These are phyloP conservation scores for Spheniscus humboldti DNA, from an alignment of 2,797 vertebrate genomes.

Conservation along the genomic window DNA sequence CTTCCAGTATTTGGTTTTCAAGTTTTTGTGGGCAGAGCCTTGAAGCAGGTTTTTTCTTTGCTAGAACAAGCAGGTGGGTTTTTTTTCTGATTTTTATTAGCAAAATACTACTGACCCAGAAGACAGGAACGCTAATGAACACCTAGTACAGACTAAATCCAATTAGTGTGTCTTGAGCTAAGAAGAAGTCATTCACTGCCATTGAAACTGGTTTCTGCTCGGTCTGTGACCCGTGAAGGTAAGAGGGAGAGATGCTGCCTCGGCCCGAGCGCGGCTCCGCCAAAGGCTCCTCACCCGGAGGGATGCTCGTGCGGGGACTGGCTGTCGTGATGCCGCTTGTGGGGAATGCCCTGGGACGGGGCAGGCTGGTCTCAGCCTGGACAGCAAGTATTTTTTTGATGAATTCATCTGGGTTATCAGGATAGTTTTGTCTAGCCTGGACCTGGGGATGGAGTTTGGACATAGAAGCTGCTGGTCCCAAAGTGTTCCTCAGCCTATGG, in stretches of 20 bases:
- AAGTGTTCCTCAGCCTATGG: neutral
- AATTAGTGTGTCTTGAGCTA: slow-evolving; percentile 9
- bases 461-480: neutral
- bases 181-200: neutral
- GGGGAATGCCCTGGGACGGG: rapidly evolving
- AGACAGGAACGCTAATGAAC: neutral
- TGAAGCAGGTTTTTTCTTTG: neutral
- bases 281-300: neutral
- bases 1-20: neutral
- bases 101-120: neutral
- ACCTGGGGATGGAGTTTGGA: neutral
- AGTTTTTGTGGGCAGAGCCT: neutral
- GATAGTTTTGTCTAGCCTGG: neutral
- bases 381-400: neutral
- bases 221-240: rapidly evolving
- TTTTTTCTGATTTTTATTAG: neutral
- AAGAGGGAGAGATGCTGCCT: neutral
- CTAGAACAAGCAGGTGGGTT: neutral
- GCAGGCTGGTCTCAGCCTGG: neutral
- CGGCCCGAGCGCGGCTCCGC: rapidly evolving
- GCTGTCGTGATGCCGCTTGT: neutral
- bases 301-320: rapidly evolving
- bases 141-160: neutral
- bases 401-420: neutral
- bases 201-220: neutral